Evolutionary conservation across 2,888 invertebrate genomes (phyloP).

Genomic region (Tinea pellionella): DNA sequence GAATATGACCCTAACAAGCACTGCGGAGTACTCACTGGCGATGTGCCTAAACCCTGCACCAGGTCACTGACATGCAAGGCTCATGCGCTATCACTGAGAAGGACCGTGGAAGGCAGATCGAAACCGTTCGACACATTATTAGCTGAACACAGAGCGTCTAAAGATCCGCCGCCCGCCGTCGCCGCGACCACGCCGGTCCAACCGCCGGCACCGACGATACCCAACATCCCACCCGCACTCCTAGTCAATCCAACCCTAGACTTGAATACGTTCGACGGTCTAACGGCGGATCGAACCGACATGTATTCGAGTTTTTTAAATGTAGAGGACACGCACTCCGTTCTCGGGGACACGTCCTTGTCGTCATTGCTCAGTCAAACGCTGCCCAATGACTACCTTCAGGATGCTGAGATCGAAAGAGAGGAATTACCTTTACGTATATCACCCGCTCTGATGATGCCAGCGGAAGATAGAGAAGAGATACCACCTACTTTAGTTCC

Average conservation of each 20-base stretch:
- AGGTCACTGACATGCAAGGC: constrained; percentile 81
- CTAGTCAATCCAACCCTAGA: constrained; percentile 50
- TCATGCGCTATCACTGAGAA: constrained; percentile 75
- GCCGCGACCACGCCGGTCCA: constrained; percentile 22
- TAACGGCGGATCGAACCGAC: constrained; percentile 51
- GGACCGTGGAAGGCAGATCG: constrained; percentile 77
- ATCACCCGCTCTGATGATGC: neutral
- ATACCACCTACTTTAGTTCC: constrained; percentile 29
- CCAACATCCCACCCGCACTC: constrained; percentile 32
- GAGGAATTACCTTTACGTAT: neutral
- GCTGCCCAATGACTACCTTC: constrained; percentile 38
- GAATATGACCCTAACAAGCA: constrained; percentile 87
- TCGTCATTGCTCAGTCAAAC: constrained; percentile 47
- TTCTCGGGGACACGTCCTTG: constrained; percentile 47
- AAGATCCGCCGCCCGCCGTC: constrained; percentile 48
- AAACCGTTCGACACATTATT: constrained; percentile 81
- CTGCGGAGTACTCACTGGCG: constrained; percentile 80
- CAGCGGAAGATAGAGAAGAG: constrained; percentile 16
- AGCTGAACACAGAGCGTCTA: constrained; percentile 77
- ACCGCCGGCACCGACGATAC: constrained; percentile 21
- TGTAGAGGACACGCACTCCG: constrained; percentile 42
- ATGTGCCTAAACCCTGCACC: constrained; percentile 79
- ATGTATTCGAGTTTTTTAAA: constrained; percentile 50
- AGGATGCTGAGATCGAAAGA: constrained; percentile 30
- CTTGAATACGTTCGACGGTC: constrained; percentile 43